phyloP scores from a whole-genome alignment of 2,797 vertebrate genomes.

The Peromyscus nudipes region DNA sequence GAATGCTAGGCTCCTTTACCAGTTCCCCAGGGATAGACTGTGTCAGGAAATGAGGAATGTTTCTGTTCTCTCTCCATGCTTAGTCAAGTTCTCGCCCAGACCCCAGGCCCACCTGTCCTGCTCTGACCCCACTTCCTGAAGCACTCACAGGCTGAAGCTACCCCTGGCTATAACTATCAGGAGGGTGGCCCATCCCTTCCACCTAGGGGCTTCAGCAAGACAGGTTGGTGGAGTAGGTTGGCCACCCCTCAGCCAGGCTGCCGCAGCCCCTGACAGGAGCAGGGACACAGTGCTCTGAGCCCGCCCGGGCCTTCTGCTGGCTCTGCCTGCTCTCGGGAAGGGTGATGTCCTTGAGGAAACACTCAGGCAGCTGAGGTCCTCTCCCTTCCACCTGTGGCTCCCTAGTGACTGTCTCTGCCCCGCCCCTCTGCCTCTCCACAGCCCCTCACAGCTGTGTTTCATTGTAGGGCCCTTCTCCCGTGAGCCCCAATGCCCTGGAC shows the following conservation, averaged over 20 bases:
- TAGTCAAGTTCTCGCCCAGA: not conserved
- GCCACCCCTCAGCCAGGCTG: not conserved
- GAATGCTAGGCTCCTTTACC: not conserved
- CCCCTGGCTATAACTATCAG: not conserved
- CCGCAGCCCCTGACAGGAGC: not conserved
- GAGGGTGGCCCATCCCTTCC: not conserved
- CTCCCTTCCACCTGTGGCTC: not conserved
- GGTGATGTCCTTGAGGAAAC: not conserved
- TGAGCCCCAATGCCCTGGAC: conserved; percentile 99
- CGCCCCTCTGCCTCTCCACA: not conserved
- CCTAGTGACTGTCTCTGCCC: not conserved
- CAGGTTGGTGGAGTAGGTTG: not conserved
- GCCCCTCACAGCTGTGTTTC: conserved; percentile 90
- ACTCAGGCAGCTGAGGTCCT: not conserved
- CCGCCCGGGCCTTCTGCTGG: not conserved
- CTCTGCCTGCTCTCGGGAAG: not conserved
- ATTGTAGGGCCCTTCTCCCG: conserved; percentile 98
- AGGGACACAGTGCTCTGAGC: not conserved
- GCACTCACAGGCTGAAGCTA: not conserved
- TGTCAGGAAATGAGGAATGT: not conserved
- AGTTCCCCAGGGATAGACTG: not conserved
- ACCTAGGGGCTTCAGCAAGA: not conserved
- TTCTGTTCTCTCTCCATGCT: not conserved
- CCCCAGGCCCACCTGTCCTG: not conserved
- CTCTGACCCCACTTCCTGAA: not conserved